phyloP scores from a whole-genome alignment of 1,140 invertebrate species.

The Venturia canescens region DNA sequence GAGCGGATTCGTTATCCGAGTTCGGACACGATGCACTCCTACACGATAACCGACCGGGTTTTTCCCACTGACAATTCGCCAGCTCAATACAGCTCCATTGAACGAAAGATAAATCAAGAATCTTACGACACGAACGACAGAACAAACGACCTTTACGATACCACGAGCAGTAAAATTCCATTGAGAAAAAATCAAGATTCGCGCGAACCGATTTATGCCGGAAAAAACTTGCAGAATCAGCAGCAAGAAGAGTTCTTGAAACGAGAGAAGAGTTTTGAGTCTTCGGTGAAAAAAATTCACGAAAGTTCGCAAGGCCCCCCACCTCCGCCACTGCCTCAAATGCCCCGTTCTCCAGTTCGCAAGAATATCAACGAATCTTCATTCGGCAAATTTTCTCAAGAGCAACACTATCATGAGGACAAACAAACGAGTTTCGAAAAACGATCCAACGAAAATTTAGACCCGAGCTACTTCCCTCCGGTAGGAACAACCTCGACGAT shows the following conservation, averaged over 20 bases:
- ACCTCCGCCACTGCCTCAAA: slow-evolving; percentile 54
- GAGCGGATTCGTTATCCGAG: slow-evolving; percentile 39
- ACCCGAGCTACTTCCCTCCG: slow-evolving; percentile 54
- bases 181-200: slow-evolving; percentile 48
- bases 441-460: slow-evolving; percentile 40
- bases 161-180: slow-evolving; percentile 44
- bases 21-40: slow-evolving; percentile 42
- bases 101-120: slow-evolving; percentile 69
- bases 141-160: slow-evolving; percentile 53
- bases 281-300: not conserved
- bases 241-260: not conserved
- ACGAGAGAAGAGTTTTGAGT: not conserved
- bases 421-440: slow-evolving; percentile 26
- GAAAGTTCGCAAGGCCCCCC: slow-evolving; percentile 30
- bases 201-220: slow-evolving; percentile 9
- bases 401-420: slow-evolving; percentile 45
- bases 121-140: slow-evolving; percentile 50
- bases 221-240: not conserved
- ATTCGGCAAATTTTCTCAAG: slow-evolving; percentile 46
- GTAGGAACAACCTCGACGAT: slow-evolving; percentile 25
- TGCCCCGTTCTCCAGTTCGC: slow-evolving; percentile 20
- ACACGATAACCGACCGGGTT: slow-evolving; percentile 56
- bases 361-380: slow-evolving; percentile 32
- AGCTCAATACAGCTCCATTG: slow-evolving; percentile 69
- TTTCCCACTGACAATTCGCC: slow-evolving; percentile 58